phyloP scores from a whole-genome alignment of 1,140 invertebrate genomes.

The Pogonognathellus flavescens region DNA sequence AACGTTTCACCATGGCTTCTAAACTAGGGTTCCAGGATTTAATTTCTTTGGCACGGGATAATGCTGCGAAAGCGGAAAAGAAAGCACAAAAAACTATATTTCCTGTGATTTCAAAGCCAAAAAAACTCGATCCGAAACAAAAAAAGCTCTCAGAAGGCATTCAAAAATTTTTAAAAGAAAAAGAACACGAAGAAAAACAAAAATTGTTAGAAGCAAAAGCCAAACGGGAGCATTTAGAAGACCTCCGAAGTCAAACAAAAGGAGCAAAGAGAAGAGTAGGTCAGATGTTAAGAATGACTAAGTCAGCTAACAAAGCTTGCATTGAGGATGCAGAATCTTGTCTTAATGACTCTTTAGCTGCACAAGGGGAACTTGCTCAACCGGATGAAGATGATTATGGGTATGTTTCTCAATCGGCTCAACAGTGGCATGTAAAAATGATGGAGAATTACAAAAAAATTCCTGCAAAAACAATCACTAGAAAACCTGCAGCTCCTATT shows the following conservation, averaged over 20 bases:
- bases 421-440: slow-evolving; percentile 84
- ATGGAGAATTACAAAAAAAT: slow-evolving; percentile 77
- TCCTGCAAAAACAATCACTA: neutral
- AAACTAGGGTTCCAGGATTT: neutral
- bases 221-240: slow-evolving; percentile 79
- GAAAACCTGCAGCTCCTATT: slow-evolving; percentile 52
- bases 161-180: slow-evolving; percentile 84
- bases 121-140: slow-evolving; percentile 79
- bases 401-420: slow-evolving; percentile 85
- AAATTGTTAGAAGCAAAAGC: slow-evolving; percentile 77
- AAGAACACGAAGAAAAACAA: slow-evolving; percentile 82
- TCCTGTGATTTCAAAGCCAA: slow-evolving; percentile 72
- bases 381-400: slow-evolving; percentile 92
- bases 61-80: slow-evolving; percentile 49
- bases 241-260: slow-evolving; percentile 79
- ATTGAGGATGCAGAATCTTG: slow-evolving; percentile 84
- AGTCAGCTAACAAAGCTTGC: slow-evolving; percentile 89
- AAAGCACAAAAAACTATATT: slow-evolving; percentile 16
- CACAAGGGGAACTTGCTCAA: slow-evolving; percentile 71
- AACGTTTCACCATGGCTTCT: neutral
- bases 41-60: too few species aligned
- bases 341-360: slow-evolving; percentile 76
- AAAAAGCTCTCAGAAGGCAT: slow-evolving; percentile 81
- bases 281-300: slow-evolving; percentile 82
- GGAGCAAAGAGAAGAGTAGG: slow-evolving; percentile 75